These are phyloP conservation scores for Volucella zonaria DNA, from an alignment of 2,888 invertebrate genomes.

Conservation along the genomic window DNA sequence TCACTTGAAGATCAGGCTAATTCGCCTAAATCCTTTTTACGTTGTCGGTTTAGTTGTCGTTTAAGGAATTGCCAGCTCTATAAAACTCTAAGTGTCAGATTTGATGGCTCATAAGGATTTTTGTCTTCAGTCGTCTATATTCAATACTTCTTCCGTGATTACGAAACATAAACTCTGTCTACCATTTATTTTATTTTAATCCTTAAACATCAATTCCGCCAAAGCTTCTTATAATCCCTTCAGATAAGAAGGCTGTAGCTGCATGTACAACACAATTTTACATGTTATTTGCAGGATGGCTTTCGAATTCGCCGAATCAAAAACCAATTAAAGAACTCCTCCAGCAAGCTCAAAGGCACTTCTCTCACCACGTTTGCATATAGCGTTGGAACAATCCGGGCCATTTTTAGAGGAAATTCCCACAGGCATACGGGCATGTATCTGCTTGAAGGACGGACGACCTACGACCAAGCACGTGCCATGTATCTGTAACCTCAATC, in stretches of 20 bases:
- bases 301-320: conserved; percentile 49
- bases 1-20: too few relatives aligned
- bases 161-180: too few relatives aligned
- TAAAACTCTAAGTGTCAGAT: too few relatives aligned
- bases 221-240: conserved; percentile 7
- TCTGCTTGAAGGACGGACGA: conserved; percentile 18
- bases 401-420: conserved; percentile 3
- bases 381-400: background rate
- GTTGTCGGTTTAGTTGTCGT: too few relatives aligned
- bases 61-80: too few relatives aligned
- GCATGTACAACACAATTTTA: conserved; percentile 33
- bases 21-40: too few relatives aligned
- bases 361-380: conserved; percentile 14
- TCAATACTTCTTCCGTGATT: too few relatives aligned
- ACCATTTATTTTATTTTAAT: too few relatives aligned
- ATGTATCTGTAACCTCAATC: conserved; percentile 5
- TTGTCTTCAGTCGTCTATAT: too few relatives aligned
- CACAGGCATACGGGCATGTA: conserved; percentile 1
- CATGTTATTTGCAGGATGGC: conserved; percentile 52
- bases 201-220: too few relatives aligned
- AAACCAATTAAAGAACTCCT: conserved; percentile 50
- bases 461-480: background rate
- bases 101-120: too few relatives aligned
- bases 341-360: conserved; percentile 24
- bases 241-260: conserved; percentile 20